Base-by-base conservation (phyloP, 2,113 vertebrate species). In the Psittacara wagleri region DNA sequence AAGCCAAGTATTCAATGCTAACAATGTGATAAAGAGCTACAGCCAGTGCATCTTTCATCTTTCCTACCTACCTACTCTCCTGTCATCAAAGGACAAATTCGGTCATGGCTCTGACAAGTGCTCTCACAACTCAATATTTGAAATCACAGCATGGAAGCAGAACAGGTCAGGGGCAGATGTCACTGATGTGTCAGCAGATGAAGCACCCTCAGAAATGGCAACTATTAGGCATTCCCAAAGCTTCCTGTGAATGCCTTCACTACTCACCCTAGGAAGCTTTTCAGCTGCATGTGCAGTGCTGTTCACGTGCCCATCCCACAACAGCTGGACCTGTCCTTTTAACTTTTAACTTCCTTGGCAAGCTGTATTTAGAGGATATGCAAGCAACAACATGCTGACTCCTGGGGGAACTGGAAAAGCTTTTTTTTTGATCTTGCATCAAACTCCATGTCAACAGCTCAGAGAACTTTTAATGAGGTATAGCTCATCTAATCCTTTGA, bases 341-440 rank as follows among this genome's bases (percentile, higher is more conserved):
- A 69, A n/a, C 39, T 27, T 35, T 35, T 35, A 35, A 24, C 46
- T 59, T 59, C 31, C 55, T 39, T 75, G 67, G 44, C 9, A 69
- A 67, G 68, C 57, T 46, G 31, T 19, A 20, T 18, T 66, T 66
- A 48, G 28, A 35, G 33, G 46, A 41, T 33, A 72, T 57, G 41
- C 35, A 75, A 75, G 39, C 44, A 80, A 41, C 0, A 1, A 25
- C 0, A 0, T 18, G 25, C 37, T 55, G 57, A 24, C 41, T 76
- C 23, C 75, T 48, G 27, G 63, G 41, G 49, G 44, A 88, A 24
- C 13, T 49, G 37, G 37, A 84, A 81, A 78, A 48, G 22, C 7
- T 81, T 91, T 88, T 33, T 33, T 67, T 15, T 78, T 37, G 31
- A 51, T 62, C 49, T 81, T 64, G 11, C 51, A 37, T 46, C 49